Conservation (phyloP, 2,113 vertebrate species). For the Piprites chloris region DNA sequence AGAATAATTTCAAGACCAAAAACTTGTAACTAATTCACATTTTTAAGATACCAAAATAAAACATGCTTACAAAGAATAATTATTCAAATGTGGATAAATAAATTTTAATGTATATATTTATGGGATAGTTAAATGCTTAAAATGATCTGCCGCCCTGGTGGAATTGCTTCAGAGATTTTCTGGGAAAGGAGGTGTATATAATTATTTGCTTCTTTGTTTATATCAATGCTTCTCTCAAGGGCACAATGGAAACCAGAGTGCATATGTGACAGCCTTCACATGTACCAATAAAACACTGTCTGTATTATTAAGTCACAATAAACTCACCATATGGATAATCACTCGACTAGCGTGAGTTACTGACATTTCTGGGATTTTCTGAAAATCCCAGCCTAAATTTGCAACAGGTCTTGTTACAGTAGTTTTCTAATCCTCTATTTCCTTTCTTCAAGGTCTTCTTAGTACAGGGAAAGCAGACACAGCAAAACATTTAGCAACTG, state of each 20-base stretch:
- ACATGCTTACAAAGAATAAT: background rate
- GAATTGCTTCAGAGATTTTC: slow-evolving; percentile 8
- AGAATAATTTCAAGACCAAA: slow-evolving; percentile 11
- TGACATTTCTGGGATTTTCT: background rate
- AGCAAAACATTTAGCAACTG: background rate
- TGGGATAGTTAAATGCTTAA: background rate
- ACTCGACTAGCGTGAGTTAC: background rate
- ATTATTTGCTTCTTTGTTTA: slow-evolving; percentile 23
- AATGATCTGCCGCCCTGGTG: background rate
- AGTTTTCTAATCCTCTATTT: background rate
- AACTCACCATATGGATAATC: slow-evolving; percentile 30
- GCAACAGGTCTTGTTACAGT: background rate
- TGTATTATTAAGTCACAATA: slow-evolving; percentile 34
- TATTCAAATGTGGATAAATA: slow-evolving; percentile 29
- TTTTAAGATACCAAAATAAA: slow-evolving; percentile 25
- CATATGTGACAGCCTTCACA: background rate
- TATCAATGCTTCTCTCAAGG: background rate
- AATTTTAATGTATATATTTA: slow-evolving; percentile 56
- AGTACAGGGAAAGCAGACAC: background rate
- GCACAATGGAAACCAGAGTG: background rate
- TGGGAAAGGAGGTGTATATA: slow-evolving; percentile 63
- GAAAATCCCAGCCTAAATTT: background rate
- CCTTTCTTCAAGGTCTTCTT: background rate
- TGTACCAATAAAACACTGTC: background rate
- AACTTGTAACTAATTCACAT: background rate